Evolutionary conservation across 2,797 vertebrate species (phyloP), one percentile per base, ranked within the genome.

Genomic region (Podarcis siculus): DNA sequence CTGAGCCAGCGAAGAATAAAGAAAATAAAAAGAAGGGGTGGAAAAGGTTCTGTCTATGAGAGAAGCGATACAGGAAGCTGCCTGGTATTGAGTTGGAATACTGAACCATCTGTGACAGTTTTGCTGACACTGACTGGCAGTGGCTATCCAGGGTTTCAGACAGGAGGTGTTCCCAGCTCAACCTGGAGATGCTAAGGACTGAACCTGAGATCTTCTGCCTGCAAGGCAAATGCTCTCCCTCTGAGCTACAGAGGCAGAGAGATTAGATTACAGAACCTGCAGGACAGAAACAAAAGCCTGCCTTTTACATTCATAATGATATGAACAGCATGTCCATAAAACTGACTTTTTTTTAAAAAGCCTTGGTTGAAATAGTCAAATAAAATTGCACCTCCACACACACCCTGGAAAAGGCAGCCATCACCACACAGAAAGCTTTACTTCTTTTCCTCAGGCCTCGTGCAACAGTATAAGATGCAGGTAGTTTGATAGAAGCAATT

Each of bases 211-310:
- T 23, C 5, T 19, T 61, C 58, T 23, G 58, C 19, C 17, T 61
- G 19, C 58, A 23, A 61, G 21, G 17, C 19, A 61, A 23, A 61
- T 61, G 19, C 6, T 61, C 58, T 17, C 15, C 58, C 58, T 17
- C 58, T 61, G 58, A 61, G 17, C 58, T 61, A 61, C 58, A 69
- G 27, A 69, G 30, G 30, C 25, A 87, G 87, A 83, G 73, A 93
- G 92, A 89, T n/a, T 42, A 91, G 69, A 76, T 71, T 86, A 35
- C 85, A 88, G 91, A 91, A 86, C 78, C 84, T 86, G 79, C 86
- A 86, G 37, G 32, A 83, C 32, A 13, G 23, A 21, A 91, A 89
- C 3, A 21, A 30, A 55, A 55, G 89, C 19, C 61, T 91, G 42
- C 82, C 64, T 87, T 67, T 61, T 86, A 82, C 61, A 83, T 75